Percentiles rank a stretch among this genome's conserved stretches.
phyloP scores from a whole-genome alignment of 2,888 invertebrate species.

The Ochlodes sylvanus region DNA sequence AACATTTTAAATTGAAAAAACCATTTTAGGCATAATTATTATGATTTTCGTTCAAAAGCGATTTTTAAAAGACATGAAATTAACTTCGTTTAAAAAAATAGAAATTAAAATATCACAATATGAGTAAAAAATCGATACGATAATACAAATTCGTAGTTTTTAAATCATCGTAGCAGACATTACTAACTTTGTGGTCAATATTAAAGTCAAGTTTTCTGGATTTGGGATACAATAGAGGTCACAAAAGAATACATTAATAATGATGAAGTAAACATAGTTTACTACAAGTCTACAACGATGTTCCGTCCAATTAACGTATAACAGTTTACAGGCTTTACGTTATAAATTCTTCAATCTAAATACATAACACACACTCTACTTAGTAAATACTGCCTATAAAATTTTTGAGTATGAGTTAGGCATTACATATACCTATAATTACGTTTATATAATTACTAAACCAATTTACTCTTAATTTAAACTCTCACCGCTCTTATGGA shows the following conservation, averaged over 20 bases:
- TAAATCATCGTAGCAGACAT: neutral
- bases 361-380: conserved; percentile 16
- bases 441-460: conserved; percentile 1
- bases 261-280: too few species aligned
- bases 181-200: neutral
- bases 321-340: conserved; percentile 20
- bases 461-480: conserved; percentile 17
- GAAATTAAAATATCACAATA: too few species aligned
- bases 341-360: conserved; percentile 24
- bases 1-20: too few species aligned
- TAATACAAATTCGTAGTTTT: too few species aligned
- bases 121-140: too few species aligned
- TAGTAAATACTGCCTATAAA: conserved; percentile 34
- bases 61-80: too few species aligned
- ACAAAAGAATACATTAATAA: too few species aligned
- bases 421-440: neutral
- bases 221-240: neutral
- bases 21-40: too few species aligned
- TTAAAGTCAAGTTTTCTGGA: neutral
- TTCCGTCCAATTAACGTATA: neutral
- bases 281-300: too few species aligned
- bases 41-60: too few species aligned
- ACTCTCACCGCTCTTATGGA: conserved; percentile 24
- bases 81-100: too few species aligned
- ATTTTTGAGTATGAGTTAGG: conserved; percentile 24